Evolutionary conservation across 2,888 invertebrate species (phyloP).

Genomic region (Rugalucina vietnamica): DNA sequence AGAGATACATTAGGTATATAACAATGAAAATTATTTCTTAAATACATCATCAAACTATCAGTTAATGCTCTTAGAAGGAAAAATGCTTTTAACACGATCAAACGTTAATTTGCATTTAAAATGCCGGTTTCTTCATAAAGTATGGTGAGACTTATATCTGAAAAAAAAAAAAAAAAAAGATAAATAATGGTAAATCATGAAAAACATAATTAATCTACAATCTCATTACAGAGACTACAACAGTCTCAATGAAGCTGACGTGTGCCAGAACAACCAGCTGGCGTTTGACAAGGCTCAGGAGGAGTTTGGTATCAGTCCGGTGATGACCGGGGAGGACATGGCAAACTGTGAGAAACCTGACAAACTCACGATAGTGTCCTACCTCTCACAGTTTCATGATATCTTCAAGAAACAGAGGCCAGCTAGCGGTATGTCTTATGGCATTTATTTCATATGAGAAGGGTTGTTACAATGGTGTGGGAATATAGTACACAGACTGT

Average conservation of each 20-base stretch:
- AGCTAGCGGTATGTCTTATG: constrained; percentile 71
- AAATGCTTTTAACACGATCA: too few species aligned
- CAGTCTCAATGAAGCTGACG: constrained; percentile 87
- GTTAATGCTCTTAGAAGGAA: too few species aligned
- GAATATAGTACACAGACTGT: background rate
- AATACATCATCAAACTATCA: too few species aligned
- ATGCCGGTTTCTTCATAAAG: too few species aligned
- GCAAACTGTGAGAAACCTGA: constrained; percentile 89
- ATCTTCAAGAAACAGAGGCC: constrained; percentile 96
- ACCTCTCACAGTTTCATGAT: constrained; percentile 94
- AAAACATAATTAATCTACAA: too few species aligned
- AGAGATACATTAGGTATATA: too few species aligned
- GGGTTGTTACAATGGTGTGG: background rate
- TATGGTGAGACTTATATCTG: too few species aligned
- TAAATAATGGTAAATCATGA: too few species aligned
- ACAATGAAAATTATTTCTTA: too few species aligned
- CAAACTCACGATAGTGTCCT: constrained; percentile 90
- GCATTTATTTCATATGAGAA: background rate
- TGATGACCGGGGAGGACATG: constrained; percentile 92
- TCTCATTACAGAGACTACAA: constrained; percentile 88
- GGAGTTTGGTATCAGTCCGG: constrained; percentile 90
- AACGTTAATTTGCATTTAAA: too few species aligned
- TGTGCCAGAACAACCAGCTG: constrained; percentile 89
- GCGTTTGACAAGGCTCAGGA: constrained; percentile 94
- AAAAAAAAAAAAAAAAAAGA: too few species aligned